Percentiles rank a stretch among this genome's conserved stretches.
phyloP scores from a whole-genome alignment of 1,140 invertebrate species.

The Lerema accius region DNA sequence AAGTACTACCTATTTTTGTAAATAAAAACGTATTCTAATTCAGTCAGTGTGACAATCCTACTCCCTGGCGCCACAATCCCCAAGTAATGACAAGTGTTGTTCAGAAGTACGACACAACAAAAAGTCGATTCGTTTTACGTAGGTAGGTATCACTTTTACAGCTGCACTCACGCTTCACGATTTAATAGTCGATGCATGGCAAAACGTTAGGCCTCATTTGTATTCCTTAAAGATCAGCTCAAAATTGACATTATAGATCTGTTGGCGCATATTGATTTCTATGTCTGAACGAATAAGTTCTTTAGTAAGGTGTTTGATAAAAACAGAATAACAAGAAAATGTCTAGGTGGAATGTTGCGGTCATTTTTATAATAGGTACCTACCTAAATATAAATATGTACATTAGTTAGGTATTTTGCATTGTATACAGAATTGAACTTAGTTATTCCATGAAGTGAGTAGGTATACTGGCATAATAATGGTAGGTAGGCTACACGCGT shows the following conservation, averaged over 20 bases:
- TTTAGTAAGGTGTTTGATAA: constrained; percentile 8
- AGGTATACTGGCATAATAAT: too few species aligned
- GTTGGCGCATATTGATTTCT: constrained; percentile 25
- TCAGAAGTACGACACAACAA: constrained; percentile 35
- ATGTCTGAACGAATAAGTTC: not conserved
- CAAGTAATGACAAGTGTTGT: constrained; percentile 21
- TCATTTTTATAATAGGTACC: too few species aligned
- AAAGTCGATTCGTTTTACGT: constrained; percentile 32
- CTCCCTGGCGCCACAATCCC: constrained; percentile 35
- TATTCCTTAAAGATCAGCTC: constrained; percentile 32
- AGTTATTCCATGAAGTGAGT: too few species aligned
- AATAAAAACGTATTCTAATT: not conserved
- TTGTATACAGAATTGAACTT: too few species aligned
- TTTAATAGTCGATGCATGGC: constrained; percentile 52
- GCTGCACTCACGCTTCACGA: constrained; percentile 57
- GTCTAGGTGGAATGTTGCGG: constrained; percentile 3
- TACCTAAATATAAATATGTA: too few species aligned
- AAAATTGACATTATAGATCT: constrained; percentile 25
- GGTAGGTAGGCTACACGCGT: too few species aligned
- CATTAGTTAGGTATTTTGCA: too few species aligned
- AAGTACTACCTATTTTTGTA: not conserved
- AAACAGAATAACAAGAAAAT: constrained; percentile 3
- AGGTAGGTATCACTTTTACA: constrained; percentile 76
- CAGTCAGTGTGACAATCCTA: constrained; percentile 22
- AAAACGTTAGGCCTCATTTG: constrained; percentile 43